Conservation (phyloP, 2,113 vertebrate genomes). For the Phaethon lepturus region DNA sequence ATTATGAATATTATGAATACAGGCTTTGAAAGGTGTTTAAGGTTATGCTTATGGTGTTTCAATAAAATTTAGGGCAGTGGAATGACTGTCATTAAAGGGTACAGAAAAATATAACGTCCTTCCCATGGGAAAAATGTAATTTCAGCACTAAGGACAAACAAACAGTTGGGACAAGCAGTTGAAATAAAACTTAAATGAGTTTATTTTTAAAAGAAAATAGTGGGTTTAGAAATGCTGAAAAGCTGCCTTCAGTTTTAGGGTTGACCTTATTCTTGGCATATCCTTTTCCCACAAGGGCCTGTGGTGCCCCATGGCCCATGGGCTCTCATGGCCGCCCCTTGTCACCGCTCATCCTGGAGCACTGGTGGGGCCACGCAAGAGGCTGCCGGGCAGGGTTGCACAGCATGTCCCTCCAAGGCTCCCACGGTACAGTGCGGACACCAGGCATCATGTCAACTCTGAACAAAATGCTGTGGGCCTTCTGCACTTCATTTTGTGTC, state of each 20-base stretch:
- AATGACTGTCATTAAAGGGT: background rate
- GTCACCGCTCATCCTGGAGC: background rate
- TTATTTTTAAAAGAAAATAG: slow-evolving; percentile 52
- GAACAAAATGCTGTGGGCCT: background rate
- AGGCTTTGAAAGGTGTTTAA: background rate
- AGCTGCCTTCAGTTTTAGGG: background rate
- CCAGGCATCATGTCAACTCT: background rate
- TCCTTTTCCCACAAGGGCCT: background rate
- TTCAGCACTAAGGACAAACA: slow-evolving; percentile 53
- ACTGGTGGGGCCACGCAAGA: rapidly evolving
- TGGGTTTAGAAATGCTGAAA: slow-evolving; percentile 56
- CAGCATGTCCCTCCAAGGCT: rapidly evolving
- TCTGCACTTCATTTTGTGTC: background rate
- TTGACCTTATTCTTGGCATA: slow-evolving; percentile 43
- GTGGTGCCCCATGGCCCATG: background rate
- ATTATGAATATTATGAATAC: background rate
- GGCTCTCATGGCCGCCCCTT: rapidly evolving
- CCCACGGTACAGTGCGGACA: background rate
- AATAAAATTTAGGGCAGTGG: background rate
- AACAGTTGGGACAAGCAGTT: slow-evolving; percentile 38
- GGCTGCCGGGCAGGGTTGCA: background rate
- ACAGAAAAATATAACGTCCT: slow-evolving; percentile 1
- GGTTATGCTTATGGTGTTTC: background rate
- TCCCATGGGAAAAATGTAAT: slow-evolving; percentile 51
- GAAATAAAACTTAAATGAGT: slow-evolving; percentile 36